Conservation (phyloP, 2,888 invertebrate genomes). For the Drosophila histrio region DNA sequence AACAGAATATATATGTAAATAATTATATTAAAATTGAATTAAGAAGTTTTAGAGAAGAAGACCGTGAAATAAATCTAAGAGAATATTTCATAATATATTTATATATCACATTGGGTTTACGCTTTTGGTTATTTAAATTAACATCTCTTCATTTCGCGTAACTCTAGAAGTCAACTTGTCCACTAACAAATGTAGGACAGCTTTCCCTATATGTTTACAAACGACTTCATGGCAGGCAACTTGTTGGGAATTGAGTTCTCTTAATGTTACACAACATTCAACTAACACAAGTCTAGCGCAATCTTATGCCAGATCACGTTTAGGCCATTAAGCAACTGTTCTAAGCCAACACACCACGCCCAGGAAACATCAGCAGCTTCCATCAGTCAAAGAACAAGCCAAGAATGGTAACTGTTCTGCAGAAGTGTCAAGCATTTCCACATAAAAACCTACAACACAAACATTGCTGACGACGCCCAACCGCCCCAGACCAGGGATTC, state of each 20-base stretch:
- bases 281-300: conserved; percentile 6
- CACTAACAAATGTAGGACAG: neutral
- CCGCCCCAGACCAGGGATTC: conserved; percentile 1
- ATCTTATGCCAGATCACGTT: conserved; percentile 60
- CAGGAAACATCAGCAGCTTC: conserved; percentile 19
- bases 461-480: conserved; percentile 20
- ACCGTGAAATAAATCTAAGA: neutral
- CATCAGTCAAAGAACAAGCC: conserved; percentile 16
- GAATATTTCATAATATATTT: neutral
- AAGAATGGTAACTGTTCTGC: conserved; percentile 55
- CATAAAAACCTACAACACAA: conserved; percentile 47
- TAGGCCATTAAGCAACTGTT: conserved; percentile 57
- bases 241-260: neutral
- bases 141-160: neutral
- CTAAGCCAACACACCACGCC: conserved; percentile 26
- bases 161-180: neutral
- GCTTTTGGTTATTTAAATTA: neutral
- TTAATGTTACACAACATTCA: conserved; percentile 5
- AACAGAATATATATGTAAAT: too few species aligned
- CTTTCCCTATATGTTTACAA: neutral
- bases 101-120: neutral
- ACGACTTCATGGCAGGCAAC: neutral
- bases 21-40: too few species aligned
- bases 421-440: conserved; percentile 66
- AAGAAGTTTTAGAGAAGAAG: too few species aligned